Conservation (phyloP, 1,140 invertebrate genomes). For the Temnothorax curvispinosus region DNA sequence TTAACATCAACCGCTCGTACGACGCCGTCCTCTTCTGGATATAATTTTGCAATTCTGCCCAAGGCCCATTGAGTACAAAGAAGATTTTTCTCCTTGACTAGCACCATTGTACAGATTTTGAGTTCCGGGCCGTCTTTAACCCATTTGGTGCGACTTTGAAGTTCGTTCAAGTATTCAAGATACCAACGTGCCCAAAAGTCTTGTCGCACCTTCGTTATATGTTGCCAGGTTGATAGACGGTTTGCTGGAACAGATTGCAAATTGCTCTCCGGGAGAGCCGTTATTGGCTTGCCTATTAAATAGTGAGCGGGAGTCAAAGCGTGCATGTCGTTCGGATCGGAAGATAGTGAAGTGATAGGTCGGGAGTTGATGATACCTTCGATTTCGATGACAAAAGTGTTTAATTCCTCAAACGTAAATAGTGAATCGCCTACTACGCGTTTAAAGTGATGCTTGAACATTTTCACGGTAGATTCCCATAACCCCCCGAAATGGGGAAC, state of each 20-base stretch:
- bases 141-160: not conserved
- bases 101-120: not conserved
- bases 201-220: not conserved
- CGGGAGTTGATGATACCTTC: constrained; percentile 10
- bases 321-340: constrained; percentile 2
- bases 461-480: not conserved
- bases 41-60: not conserved
- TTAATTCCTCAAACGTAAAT: constrained; percentile 52
- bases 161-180: not conserved
- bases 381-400: constrained; percentile 10
- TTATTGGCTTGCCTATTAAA: not conserved
- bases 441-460: constrained; percentile 11
- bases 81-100: not conserved
- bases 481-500: constrained; percentile 38
- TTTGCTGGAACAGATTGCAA: not conserved
- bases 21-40: not conserved
- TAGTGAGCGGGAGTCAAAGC: not conserved
- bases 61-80: not conserved
- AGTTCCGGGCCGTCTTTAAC: not conserved
- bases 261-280: not conserved
- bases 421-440: not conserved
- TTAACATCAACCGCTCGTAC: not conserved
- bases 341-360: not conserved
- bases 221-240: not conserved
- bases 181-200: constrained; percentile 28